Evolutionary conservation across 2,888 invertebrate genomes (phyloP), one percentile per base, ranked within the genome.

Genomic region (Lycophotia porphyrea): DNA sequence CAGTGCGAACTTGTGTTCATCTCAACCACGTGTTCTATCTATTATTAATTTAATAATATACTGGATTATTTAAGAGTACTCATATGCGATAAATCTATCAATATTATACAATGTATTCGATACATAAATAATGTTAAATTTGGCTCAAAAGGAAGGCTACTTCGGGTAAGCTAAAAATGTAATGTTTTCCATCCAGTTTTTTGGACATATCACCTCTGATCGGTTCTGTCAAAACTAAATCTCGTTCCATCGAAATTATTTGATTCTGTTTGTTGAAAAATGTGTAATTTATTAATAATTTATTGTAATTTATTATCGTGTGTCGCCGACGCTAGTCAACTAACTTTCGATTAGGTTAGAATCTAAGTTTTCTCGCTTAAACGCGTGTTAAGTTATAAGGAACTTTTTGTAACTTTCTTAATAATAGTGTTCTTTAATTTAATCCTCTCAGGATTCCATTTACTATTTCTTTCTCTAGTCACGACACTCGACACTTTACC

Each of bases 301-400:
- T 93, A 93, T 92, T 89, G 89, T 92, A 92, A 90, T 91, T 93
- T 92, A 91, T 90, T 93, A 89, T 84, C 82, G 89, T 87, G 86
- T 87, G 91, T 88, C 87, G 89, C 89, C 93, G 93, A 94, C 93
- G 93, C 96, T 96, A 96, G 96, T 96, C 96, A 96, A 92, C 90
- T 90, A 93, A 92, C 93, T 94, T 92, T 94, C 88, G 91, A 90
- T 93, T 93, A 93, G 89, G 90, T 93, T 94, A 93, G 92, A 89
- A 77, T 88, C 90, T 92, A 93, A 93, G 94, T 92, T 93, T 91
- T 87, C 87, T 92, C 89, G 90, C 88, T 88, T 76, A 80, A 70
- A 77, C 60, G 82, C 81, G 90, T 92, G 89, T 91, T 91, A 88
- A 89, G 89, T 92, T 89, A 88, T 86, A 86, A 83, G 87, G 69